A percentile compares a stretch with the other conserved stretches of the same genome.
Conservation (phyloP, 1,140 invertebrate genomes). For the Laupala kohalensis region DNA sequence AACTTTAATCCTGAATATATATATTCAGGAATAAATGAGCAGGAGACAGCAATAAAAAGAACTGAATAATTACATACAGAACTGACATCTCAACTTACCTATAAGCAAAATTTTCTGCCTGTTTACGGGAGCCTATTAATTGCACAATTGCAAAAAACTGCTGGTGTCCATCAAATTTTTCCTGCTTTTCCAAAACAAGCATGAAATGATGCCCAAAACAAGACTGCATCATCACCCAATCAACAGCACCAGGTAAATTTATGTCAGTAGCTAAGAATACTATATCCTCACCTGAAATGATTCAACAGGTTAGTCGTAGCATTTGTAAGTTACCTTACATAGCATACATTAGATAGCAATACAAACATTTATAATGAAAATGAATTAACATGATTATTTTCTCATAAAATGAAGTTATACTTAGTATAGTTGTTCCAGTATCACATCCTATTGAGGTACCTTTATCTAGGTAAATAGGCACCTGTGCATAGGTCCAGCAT, state of each 20-base stretch:
- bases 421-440: too few species aligned
- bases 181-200: constrained; percentile 98
- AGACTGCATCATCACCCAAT: constrained; percentile 99
- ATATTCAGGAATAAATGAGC: too few species aligned
- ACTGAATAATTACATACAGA: too few species aligned
- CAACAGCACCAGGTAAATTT: constrained; percentile 96
- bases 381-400: too few species aligned
- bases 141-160: constrained; percentile 99
- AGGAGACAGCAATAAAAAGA: too few species aligned
- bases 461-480: too few species aligned
- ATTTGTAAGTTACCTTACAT: neutral
- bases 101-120: constrained; percentile 98
- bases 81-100: too few species aligned
- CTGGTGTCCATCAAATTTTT: constrained; percentile 93
- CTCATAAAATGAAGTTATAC: neutral
- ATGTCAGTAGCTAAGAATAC: constrained; percentile 99
- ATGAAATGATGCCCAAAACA: constrained; percentile 99
- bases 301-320: neutral
- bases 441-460: too few species aligned
- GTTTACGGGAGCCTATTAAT: constrained; percentile 94
- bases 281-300: constrained; percentile 75
- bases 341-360: neutral
- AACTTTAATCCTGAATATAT: too few species aligned
- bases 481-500: too few species aligned
- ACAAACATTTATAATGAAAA: too few species aligned